These are phyloP conservation scores for Istiophorus platypterus DNA, from an alignment of 2,113 vertebrate species.

Conservation along the genomic window DNA sequence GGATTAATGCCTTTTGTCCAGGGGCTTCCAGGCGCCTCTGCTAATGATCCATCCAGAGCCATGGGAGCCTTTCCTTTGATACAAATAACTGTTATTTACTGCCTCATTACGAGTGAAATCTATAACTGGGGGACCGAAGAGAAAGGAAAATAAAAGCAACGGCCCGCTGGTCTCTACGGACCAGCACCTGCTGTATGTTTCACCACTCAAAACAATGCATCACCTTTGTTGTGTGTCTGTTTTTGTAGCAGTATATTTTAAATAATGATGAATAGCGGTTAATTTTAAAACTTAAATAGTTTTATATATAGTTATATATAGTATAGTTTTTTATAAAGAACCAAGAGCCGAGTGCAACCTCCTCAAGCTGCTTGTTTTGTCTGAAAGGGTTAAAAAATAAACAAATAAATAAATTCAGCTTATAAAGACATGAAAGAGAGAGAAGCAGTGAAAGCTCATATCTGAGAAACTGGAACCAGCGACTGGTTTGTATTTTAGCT, in stretches of 20 bases:
- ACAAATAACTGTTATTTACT: slow-evolving; percentile 72
- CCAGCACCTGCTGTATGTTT: not conserved
- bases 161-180: not conserved
- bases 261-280: no score
- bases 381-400: no score
- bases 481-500: no score
- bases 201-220: slow-evolving; percentile 1
- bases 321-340: no score
- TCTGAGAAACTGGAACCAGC: no score
- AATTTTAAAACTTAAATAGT: no score
- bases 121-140: slow-evolving; percentile 38
- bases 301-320: no score
- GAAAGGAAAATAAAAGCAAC: slow-evolving; percentile 34
- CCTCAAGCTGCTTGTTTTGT: no score
- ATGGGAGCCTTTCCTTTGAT: slow-evolving; percentile 56
- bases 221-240: no score
- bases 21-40: slow-evolving; percentile 48
- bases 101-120: slow-evolving; percentile 67
- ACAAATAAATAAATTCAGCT: not conserved
- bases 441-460: no score
- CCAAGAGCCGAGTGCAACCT: no score
- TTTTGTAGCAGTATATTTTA: no score
- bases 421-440: not conserved
- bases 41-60: slow-evolving; percentile 65
- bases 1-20: slow-evolving; percentile 52